phyloP scores from a whole-genome alignment of 2,113 vertebrate species.

The Heteronetta atricapilla region DNA sequence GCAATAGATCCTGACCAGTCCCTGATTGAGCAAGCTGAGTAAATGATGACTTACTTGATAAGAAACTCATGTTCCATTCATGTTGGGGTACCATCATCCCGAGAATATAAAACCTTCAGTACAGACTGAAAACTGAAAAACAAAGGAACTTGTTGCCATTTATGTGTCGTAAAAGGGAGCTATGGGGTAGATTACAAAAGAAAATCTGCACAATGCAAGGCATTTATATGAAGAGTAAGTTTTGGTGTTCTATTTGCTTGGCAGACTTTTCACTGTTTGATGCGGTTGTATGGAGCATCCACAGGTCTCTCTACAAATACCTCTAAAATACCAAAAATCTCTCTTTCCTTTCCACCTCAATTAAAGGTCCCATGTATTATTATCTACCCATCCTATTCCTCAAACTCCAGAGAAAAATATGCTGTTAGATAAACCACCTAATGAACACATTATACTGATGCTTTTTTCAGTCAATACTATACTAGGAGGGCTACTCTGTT shows the following conservation, averaged over 20 bases:
- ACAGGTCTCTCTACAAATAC: neutral
- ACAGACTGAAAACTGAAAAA: neutral
- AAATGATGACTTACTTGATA: neutral
- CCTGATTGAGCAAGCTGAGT: neutral
- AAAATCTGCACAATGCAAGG: neutral
- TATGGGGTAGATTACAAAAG: neutral
- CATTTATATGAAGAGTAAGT: neutral
- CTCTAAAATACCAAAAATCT: no score
- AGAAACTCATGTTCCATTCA: neutral
- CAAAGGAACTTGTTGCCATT: neutral
- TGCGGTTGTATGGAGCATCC: neutral
- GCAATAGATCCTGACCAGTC: neutral
- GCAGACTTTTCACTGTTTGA: neutral
- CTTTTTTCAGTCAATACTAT: neutral
- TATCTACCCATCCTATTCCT: neutral
- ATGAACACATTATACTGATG: neutral
- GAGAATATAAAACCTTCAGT: neutral
- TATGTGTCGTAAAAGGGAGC: neutral
- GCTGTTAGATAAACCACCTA: neutral
- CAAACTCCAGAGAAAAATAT: neutral
- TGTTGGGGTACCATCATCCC: neutral
- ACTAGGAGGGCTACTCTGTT: neutral
- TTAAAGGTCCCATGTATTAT: neutral
- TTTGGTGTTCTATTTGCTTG: neutral
- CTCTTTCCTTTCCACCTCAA: neutral